Base-by-base conservation (phyloP, 2,797 vertebrate species). In the Pipistrellus pipistrellus region DNA sequence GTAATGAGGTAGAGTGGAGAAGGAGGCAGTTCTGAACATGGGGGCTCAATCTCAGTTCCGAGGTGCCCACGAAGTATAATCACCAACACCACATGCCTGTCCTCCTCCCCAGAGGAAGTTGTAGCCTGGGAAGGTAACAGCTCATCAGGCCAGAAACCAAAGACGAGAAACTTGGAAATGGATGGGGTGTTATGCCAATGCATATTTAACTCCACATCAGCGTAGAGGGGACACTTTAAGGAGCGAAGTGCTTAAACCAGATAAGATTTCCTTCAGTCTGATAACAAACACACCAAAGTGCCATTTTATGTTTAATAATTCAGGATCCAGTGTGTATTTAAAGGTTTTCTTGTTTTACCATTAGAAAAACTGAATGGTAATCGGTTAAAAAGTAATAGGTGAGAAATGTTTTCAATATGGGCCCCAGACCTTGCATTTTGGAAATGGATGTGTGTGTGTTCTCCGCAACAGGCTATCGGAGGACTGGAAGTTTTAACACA, bases 291-390 rank as follows among this genome's bases (percentile, higher is more conserved):
- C 84, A 81, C 90, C 23, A 59, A 97, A 98, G 96, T 98, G 94
- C 94, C 95, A 96, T 98, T 97, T 98, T 98, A 97, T 96, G 96
- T 98, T 98, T 97, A 98, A 98, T 98, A 98, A 98, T 98, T 98
- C 97, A 98, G 88, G 90, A 98, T 96, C 96, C 89, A 53, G 93
- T 95, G 96, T 96, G 91, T 97, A 93, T 98, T 98, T 98, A 97
- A 97, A 98, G 92, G 96, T 95, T 97, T 96, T 97, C 83, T 81
- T 97, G 85, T 97, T 98, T 97, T 97, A 96, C 97, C 97, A 73
- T 98, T 98, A 97, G 88, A 96, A 93, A 97, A 98, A 97, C 97
- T 81, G 69, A 96, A 97, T 96, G 95, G 96, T 91, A 96, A 88
- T 98, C 88, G 59, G 71, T 97, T 97, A 97, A 97, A 97, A 97